Percentiles rank a stretch among this genome's conserved stretches.
These are phyloP conservation scores for Sitophilus oryzae DNA, from an alignment of 1,140 invertebrate genomes.

Conservation along the genomic window DNA sequence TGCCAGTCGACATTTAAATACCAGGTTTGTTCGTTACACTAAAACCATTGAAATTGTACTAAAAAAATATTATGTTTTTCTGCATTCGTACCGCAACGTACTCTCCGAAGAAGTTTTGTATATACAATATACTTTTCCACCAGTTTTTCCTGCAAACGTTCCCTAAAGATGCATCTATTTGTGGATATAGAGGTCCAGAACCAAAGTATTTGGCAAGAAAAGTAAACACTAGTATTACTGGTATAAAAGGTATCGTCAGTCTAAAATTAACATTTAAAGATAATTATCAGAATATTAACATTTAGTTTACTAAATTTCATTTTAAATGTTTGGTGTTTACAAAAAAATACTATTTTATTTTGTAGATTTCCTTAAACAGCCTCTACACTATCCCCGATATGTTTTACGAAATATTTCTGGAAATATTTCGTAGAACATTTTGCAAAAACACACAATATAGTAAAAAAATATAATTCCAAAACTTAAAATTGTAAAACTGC, in stretches of 20 bases:
- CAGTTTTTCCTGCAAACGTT: constrained; percentile 46
- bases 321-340: background rate
- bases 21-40: constrained; percentile 20
- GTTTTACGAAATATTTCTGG: no score
- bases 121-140: constrained; percentile 49
- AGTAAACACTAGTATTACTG: constrained; percentile 51
- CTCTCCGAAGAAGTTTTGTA: constrained; percentile 48
- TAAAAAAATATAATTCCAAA: no score
- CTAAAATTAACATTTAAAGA: constrained; percentile 36
- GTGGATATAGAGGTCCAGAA: constrained; percentile 49
- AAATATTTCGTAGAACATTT: no score
- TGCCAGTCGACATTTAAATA: constrained; percentile 12
- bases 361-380: no score
- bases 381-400: no score
- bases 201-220: constrained; percentile 48
- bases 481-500: no score
- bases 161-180: constrained; percentile 30
- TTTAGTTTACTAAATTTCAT: background rate
- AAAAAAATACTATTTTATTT: no score
- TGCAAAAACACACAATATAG: no score
- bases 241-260: constrained; percentile 55
- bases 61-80: background rate
- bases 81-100: background rate
- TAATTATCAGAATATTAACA: no score
- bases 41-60: background rate